Evolutionary conservation across 2,113 vertebrate genomes (phyloP), one percentile per base, ranked within the genome.

Genomic region (Galemys pyrenaicus): DNA sequence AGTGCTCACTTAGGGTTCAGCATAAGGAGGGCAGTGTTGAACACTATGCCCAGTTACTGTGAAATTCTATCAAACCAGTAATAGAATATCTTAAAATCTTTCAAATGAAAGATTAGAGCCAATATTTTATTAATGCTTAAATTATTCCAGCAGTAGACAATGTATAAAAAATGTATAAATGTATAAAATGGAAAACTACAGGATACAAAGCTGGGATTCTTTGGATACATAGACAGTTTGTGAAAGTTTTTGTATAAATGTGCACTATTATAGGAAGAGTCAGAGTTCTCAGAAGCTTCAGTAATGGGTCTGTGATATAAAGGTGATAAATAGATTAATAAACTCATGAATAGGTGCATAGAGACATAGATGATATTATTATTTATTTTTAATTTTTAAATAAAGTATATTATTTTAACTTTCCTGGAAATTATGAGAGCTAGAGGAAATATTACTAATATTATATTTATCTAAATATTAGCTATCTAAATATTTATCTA

Each of bases 41-140:
- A 32, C 4, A 26, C 1, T 24, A 70, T 15, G 37, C 3, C 22
- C 5, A 28, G 15, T 10, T 44, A 3, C 60, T 51, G 30, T 77
- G 17, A 89, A 92, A 79, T 68, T 49, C 5, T 35, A 87, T 41
- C 35, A 85, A 77, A 65, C 16, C 4, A 49, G 17, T 20, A 68
- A 32, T 16, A 81, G 8, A 65, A 32, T 79, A 80, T n/a, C 41
- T 89, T 58, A 44, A 79, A 44, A 22, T 67, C n/a, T 85, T 94
- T 71, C 41, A 87, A 56, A 49, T 75, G 44, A 91, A 78, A 41
- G 16, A 46, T 37, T 71, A 58, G 56, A 78, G 58, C 79, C 60
- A 84, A 32, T 13, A 89, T 44, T 93, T 83, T 81, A 73, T 87
- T 71, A 75, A 37, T 73, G 24, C 30, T 88, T 81, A 75, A 77